Evolutionary conservation across 2,113 vertebrate species (phyloP).

Genomic region (Psammodynastes pulverulentus): DNA sequence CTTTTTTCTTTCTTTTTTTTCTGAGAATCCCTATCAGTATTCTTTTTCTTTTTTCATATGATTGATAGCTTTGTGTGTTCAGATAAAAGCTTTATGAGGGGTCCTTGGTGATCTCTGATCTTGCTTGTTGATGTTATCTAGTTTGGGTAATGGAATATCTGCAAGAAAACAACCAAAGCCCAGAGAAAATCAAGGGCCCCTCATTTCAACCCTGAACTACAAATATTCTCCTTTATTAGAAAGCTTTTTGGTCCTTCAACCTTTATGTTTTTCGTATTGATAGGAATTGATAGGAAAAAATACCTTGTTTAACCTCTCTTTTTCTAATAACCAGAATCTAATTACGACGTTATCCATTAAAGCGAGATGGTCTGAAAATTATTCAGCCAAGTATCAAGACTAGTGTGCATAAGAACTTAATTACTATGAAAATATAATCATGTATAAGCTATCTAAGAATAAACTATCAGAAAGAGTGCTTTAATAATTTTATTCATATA

Average conservation of each 20-base stretch:
- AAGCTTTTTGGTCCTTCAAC: not conserved
- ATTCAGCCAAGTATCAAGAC: not conserved
- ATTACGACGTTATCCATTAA: not conserved
- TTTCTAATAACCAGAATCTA: not conserved
- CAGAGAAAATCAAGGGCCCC: not conserved
- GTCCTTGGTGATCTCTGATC: not conserved
- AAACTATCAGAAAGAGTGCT: not conserved
- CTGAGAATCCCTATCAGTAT: fast-evolving
- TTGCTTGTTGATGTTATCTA: not conserved
- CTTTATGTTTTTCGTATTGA: not conserved
- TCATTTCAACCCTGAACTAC: not conserved
- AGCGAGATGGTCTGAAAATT: not conserved
- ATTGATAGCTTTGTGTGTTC: not conserved
- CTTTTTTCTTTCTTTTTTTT: not conserved
- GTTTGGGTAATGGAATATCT: not conserved
- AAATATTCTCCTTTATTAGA: not conserved
- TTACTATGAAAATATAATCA: not conserved
- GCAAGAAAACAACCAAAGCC: not conserved
- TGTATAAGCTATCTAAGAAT: not conserved
- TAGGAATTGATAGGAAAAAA: not conserved
- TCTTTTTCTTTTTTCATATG: not conserved
- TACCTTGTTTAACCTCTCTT: not conserved
- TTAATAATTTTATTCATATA: not conserved
- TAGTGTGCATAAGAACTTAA: not conserved
- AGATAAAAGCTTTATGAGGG: not conserved